These are phyloP conservation scores for Vidua chalybeata DNA, from an alignment of 2,113 vertebrate genomes.

Conservation along the genomic window DNA sequence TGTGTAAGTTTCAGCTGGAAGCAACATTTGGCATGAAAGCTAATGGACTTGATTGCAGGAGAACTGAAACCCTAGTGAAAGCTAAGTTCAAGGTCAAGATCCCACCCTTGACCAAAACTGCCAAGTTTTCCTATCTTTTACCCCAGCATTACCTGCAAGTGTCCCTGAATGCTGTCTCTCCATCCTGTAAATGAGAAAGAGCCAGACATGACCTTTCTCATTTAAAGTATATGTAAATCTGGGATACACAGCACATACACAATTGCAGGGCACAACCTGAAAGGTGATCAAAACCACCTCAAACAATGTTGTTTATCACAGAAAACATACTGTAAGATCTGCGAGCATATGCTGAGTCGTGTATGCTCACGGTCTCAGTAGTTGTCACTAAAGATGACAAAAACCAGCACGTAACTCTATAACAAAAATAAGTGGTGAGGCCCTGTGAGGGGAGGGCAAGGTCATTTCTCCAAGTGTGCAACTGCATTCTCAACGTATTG, in stretches of 20 bases:
- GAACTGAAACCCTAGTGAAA: slow-evolving; percentile 16
- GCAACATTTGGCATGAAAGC: background rate
- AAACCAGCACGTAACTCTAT: background rate
- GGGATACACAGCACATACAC: slow-evolving; percentile 57
- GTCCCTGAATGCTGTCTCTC: slow-evolving; percentile 33
- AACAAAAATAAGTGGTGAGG: background rate
- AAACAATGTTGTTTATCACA: background rate
- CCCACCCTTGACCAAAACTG: background rate
- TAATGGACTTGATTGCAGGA: slow-evolving; percentile 20
- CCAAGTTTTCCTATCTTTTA: background rate
- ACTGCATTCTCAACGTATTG: background rate
- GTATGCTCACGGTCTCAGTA: background rate
- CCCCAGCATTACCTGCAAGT: slow-evolving; percentile 17
- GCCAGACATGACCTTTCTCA: slow-evolving; percentile 16
- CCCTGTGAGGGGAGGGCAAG: background rate
- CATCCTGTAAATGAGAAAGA: slow-evolving; percentile 56
- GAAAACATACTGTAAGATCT: background rate
- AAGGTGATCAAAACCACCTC: background rate
- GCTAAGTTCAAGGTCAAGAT: background rate
- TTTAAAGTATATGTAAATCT: slow-evolving; percentile 55
- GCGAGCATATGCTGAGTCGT: background rate
- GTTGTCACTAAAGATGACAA: background rate
- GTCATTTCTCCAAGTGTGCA: slow-evolving; percentile 35
- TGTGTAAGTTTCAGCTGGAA: background rate
- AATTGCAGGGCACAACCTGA: background rate